A percentile compares a stretch with the other conserved stretches of the same genome.
Evolutionary conservation across 2,797 vertebrate genomes (phyloP).

Genomic region (Remorina albescens): DNA sequence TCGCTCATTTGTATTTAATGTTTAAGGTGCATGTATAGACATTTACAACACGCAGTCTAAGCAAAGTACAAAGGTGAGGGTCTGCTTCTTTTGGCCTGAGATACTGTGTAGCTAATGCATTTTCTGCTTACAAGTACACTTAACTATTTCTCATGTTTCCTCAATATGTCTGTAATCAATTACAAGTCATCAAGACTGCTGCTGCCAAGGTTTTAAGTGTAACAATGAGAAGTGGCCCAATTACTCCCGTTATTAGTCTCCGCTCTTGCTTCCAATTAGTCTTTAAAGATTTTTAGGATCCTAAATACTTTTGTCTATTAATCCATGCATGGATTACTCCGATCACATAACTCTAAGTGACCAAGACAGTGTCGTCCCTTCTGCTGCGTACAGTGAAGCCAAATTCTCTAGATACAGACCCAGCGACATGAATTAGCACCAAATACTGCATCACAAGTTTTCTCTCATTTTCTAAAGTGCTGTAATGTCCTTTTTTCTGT

Average conservation of each 20-base stretch:
- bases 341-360: conserved; percentile 6
- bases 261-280: conserved; percentile 26
- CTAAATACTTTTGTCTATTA: conserved; percentile 13
- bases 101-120: not conserved
- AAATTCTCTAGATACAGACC: not conserved
- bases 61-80: not conserved
- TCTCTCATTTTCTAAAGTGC: not conserved
- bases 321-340: conserved; percentile 7
- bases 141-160: conserved; percentile 9
- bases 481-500: not conserved
- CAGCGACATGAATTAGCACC: not conserved
- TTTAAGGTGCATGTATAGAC: not conserved
- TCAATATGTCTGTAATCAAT: conserved; percentile 12
- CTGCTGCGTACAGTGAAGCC: not conserved
- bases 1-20: not conserved
- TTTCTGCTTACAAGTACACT: not conserved
- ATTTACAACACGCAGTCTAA: too few species aligned
- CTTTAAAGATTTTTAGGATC: conserved; percentile 35
- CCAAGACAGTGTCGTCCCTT: not conserved
- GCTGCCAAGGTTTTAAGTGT: conserved; percentile 8
- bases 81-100: not conserved
- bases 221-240: conserved; percentile 6
- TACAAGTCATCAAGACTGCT: not conserved
- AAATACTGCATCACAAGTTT: not conserved
- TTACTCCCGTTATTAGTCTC: conserved; percentile 3